Base-by-base conservation (phyloP, 2,113 vertebrate genomes). In the Vimba vimba region DNA sequence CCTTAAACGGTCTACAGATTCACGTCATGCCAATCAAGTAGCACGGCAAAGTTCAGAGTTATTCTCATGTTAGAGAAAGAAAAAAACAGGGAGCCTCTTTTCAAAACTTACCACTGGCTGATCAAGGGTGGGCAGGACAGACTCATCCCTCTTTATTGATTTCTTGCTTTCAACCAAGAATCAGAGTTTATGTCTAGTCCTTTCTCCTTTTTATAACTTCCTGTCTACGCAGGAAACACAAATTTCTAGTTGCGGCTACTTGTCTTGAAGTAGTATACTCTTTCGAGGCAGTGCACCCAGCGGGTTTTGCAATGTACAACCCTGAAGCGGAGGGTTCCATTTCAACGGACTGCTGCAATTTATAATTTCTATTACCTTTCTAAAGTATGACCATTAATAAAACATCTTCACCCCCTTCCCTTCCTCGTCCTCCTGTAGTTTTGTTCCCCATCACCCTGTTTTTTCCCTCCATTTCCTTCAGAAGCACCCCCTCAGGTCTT, bases 1-100 rank as follows among this genome's bases (percentile, higher is more conserved):
- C 79, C 69, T 52, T 79, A 60, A 87, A 75, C 83, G 2, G 71
- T 86, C 85, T 82, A 66, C 52, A 89, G 71, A 85, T 75, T 83
- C 27, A 78, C 68, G 83, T 90, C 88, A 85, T 92, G 92, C 91
- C 92, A 93, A 92, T 94, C 93, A 94, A 90, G 89, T 82, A 79
- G 85, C 91, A 91, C 82, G 82, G 90, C 89, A 86, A 90, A 92
- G 93, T 94, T 94, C 94, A 87, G 91, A 93, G 90, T 93, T 94
- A 92, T 86, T 93, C 81, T 45, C 87, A 92, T 89, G 86, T 90
- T 89, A 90, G 87, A 88, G 92, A 90, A 92, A 90, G 89, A 91
- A 92, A 91, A 43, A 89, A 85, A 88, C 84, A 82, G 90, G 76
- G 88, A 91, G 86, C 88, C 80, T 85, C 91, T 89, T 91, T 92